Conservation (phyloP, 2,113 vertebrate species). For the Hydropotes inermis region DNA sequence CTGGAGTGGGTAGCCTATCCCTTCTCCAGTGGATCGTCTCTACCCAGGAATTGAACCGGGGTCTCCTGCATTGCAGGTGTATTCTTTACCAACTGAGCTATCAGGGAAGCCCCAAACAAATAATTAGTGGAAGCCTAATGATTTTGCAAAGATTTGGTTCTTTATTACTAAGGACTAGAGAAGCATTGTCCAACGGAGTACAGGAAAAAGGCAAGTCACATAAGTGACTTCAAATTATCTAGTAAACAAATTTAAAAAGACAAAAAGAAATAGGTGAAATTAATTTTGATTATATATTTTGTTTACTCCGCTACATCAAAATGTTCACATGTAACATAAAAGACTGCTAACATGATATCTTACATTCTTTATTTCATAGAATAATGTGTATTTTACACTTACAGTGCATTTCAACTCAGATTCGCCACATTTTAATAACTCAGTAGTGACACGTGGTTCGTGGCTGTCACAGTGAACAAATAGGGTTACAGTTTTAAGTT, state of each 20-base stretch:
- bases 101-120: not conserved
- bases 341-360: not conserved
- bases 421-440: not conserved
- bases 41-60: rapidly evolving
- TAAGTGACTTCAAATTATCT: not conserved
- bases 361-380: not conserved
- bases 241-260: not conserved
- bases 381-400: not conserved
- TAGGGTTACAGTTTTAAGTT: not conserved
- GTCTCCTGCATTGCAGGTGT: not conserved
- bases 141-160: not conserved
- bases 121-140: not conserved
- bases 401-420: not conserved
- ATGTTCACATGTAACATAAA: not conserved
- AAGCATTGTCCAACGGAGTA: not conserved
- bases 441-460: not conserved
- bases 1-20: not conserved
- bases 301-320: not conserved
- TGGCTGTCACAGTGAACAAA: not conserved
- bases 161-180: not conserved
- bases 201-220: not conserved
- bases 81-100: not conserved
- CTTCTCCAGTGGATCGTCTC: not conserved
- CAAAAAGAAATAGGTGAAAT: not conserved
- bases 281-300: conserved; percentile 1